Conservation (phyloP, 2,113 vertebrate genomes). For the Mirounga angustirostris region DNA sequence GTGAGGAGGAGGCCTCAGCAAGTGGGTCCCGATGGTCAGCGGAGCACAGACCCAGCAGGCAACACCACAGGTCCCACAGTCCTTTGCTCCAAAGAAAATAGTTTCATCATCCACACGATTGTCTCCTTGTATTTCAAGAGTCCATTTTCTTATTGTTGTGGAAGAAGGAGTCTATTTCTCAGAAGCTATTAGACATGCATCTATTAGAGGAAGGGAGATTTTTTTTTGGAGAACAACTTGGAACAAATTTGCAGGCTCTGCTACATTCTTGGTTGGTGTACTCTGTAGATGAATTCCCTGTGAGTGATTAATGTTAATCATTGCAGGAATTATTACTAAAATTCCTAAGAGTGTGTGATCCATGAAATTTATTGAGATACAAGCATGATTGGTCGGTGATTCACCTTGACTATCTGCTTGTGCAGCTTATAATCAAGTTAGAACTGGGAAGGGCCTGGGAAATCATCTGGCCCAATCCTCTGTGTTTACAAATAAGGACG, state of each 20-base stretch:
- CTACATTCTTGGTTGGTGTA: background rate
- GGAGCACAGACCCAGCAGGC: slow-evolving; percentile 59
- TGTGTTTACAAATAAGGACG: background rate
- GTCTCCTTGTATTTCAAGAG: background rate
- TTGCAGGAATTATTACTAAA: background rate
- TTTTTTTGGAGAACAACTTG: background rate
- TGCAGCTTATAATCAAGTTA: background rate
- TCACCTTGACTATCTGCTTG: background rate
- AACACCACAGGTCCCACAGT: slow-evolving; percentile 59
- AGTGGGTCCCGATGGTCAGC: slow-evolving; percentile 74
- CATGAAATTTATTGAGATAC: background rate
- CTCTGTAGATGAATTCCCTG: background rate
- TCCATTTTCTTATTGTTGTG: background rate
- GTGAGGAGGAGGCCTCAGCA: slow-evolving; percentile 63
- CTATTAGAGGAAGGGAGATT: background rate
- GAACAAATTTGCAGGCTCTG: background rate
- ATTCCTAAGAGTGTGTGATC: background rate
- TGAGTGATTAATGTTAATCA: background rate
- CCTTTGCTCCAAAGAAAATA: slow-evolving; percentile 80
- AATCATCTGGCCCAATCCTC: background rate
- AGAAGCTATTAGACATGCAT: background rate
- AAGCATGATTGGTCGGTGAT: background rate
- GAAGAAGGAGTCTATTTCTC: slow-evolving; percentile 53
- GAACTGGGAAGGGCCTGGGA: background rate
- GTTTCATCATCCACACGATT: too few species aligned